Evolutionary conservation across 2,797 vertebrate species (phyloP).

Genomic region (Danio kyathit): DNA sequence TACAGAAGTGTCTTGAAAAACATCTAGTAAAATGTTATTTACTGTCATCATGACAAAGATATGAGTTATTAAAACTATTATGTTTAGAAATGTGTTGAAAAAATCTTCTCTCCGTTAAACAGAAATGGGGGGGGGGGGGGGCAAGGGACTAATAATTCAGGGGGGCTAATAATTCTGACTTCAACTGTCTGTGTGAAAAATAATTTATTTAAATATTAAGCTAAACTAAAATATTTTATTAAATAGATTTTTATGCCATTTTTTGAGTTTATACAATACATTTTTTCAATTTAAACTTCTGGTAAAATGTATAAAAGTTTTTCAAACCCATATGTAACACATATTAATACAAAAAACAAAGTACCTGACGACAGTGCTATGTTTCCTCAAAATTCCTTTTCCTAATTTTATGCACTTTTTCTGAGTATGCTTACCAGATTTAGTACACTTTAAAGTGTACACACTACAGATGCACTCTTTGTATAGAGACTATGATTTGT

Average conservation of each 20-base stretch:
- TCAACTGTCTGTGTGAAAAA: background rate
- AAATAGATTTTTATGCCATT: too few species aligned
- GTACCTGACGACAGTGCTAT: background rate
- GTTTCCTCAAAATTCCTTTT: background rate
- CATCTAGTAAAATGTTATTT: too few species aligned
- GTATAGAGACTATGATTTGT: background rate
- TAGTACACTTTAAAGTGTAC: slow-evolving; percentile 16
- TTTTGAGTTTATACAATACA: too few species aligned
- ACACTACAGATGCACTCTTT: background rate
- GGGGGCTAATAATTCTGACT: too few species aligned
- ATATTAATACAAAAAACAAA: background rate
- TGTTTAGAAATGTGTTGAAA: too few species aligned
- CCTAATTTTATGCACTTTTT: background rate
- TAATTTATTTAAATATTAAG: background rate
- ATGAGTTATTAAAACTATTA: too few species aligned
- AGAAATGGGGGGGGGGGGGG: too few species aligned
- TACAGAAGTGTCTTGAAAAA: too few species aligned
- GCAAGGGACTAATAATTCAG: too few species aligned
- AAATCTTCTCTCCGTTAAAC: too few species aligned
- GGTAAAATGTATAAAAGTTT: background rate
- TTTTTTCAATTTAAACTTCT: background rate
- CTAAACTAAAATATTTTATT: background rate
- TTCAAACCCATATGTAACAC: background rate
- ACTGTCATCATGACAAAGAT: too few species aligned
- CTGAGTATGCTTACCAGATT: background rate